Base-by-base conservation (phyloP, 2,113 vertebrate genomes). In the Tinamus guttatus region DNA sequence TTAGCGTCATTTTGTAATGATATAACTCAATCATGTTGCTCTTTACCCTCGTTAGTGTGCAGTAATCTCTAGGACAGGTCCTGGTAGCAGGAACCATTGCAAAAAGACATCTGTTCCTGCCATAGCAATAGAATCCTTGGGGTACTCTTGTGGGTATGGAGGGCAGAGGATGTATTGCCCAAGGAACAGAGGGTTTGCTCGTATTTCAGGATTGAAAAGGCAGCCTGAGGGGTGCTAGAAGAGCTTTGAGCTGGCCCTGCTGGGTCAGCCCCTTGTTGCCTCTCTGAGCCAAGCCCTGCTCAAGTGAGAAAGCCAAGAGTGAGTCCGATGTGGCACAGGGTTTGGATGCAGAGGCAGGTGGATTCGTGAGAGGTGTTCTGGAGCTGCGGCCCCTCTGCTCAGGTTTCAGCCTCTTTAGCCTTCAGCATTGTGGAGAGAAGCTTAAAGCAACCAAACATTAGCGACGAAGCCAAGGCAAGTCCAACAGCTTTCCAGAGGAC, bases 71-170 rank as follows among this genome's bases (percentile, higher is more conserved):
- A 40, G 84, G 70, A 52, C 40, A 8, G n/a, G 40, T 40, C 74
- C 54, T 2, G 0, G 54, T 11, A 34, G 36, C 1, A 2, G 19
- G n/a, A 80, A 70, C 9, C 63, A 17, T 24, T 62, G 75, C 45
- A 83, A 43, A 81, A 64, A 0, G 2, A 20, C 6, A 0, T 41
- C 69, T 32, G 69, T 49, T 14, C 60, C 47, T 40, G 40, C 8
- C 41, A 32, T 15, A 2, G 2, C 0, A 0, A 6, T 19, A 0
- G 20, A 0, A 0, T 41, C 34, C 28, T 30, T 4, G 40, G 41
- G 32, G n/a, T 28, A 12, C 36, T 68, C 67, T 76, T 60, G 8
- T 32, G 9, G n/a, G 34, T 11, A 22, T 49, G 32, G 11, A 7
- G 11, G 7, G 1, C 21, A 82, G 47, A 36, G 52, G 76, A 28